Conservation (phyloP, 2,888 invertebrate species). For the Amorpha juglandis region DNA sequence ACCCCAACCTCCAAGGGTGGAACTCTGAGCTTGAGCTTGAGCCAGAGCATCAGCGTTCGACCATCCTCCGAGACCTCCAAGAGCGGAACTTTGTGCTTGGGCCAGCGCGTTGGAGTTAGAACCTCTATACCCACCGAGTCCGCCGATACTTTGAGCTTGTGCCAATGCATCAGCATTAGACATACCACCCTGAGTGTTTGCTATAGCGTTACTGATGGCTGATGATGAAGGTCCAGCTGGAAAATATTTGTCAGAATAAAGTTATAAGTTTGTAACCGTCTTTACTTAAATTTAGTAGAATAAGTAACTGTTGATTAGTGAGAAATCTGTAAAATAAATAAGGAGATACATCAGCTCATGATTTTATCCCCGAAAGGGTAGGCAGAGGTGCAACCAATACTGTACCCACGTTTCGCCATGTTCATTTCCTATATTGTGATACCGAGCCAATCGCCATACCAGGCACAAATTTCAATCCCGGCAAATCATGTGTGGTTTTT, state of each 20-base stretch:
- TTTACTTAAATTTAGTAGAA: neutral
- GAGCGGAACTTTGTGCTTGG: no score
- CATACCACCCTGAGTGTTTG: constrained; percentile 30
- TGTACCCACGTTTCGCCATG: no score
- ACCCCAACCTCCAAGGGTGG: constrained; percentile 7
- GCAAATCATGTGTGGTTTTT: no score
- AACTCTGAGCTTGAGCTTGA: constrained; percentile 13
- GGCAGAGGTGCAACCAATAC: no score
- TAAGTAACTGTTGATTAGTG: no score
- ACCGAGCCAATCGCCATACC: no score
- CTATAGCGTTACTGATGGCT: constrained; percentile 35
- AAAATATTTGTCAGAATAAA: constrained; percentile 7
- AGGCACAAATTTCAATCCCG: no score
- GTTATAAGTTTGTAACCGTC: neutral
- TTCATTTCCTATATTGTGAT: no score
- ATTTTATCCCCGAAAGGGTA: no score
- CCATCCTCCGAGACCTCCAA: no score
- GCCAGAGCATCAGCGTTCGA: neutral
- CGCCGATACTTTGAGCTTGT: constrained; percentile 13
- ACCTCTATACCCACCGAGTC: neutral
- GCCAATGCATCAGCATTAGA: constrained; percentile 31
- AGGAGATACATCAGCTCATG: no score
- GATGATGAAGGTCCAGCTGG: constrained; percentile 28
- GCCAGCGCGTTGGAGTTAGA: constrained; percentile 29
- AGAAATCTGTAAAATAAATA: no score